Evolutionary conservation across 2,113 vertebrate genomes (phyloP).

Genomic region (Salvelinus alpinus): DNA sequence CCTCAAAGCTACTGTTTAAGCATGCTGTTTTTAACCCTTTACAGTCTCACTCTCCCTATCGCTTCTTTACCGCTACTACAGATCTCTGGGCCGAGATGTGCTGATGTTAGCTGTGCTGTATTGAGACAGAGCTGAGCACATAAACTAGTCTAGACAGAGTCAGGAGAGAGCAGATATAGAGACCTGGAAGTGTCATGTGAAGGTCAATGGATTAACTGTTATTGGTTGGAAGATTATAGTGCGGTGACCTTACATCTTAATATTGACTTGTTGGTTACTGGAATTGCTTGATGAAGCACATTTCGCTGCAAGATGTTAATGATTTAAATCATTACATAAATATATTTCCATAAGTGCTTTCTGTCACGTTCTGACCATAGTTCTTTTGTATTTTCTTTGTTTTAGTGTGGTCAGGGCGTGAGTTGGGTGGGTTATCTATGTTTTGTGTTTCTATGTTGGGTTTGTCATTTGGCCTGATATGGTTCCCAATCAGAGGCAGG

Average conservation of each 20-base stretch:
- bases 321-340: neutral
- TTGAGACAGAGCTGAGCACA: neutral
- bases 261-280: conserved; percentile 7
- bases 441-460: too few relatives aligned
- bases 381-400: too few relatives aligned
- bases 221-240: conserved; percentile 5
- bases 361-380: too few relatives aligned
- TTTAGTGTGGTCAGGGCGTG: too few relatives aligned
- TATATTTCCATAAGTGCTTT: neutral
- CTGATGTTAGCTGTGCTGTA: neutral
- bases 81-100: neutral
- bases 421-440: too few relatives aligned
- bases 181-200: neutral
- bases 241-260: conserved; percentile 2
- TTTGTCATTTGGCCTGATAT: too few relatives aligned
- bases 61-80: neutral
- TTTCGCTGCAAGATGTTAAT: neutral
- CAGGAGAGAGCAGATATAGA: neutral
- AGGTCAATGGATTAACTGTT: conserved; percentile 6
- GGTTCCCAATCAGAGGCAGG: too few relatives aligned
- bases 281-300: neutral
- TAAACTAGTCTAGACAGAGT: neutral
- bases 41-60: neutral
- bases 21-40: conserved; percentile 2
- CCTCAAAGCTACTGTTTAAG: neutral